Evolutionary conservation across 1,140 invertebrate genomes (phyloP).

Genomic region (Dendroctonus ponderosae): DNA sequence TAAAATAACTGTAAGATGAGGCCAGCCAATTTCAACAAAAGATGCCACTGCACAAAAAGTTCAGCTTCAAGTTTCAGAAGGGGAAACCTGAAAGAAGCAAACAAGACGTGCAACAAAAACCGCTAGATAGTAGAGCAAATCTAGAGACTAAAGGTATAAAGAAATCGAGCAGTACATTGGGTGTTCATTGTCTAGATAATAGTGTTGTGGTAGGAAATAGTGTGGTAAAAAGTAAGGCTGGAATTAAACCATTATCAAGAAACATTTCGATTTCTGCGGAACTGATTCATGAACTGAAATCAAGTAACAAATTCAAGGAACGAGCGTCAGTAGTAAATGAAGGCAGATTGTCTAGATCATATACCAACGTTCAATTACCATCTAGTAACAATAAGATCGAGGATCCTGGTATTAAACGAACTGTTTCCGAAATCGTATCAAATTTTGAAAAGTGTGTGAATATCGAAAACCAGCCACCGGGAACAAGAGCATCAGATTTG

Average conservation of each 20-base stretch:
- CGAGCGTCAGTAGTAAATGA: not conserved
- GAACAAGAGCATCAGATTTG: too few relatives aligned
- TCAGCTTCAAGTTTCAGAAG: constrained; percentile 15
- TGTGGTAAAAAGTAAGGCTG: not conserved
- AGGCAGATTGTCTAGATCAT: constrained; percentile 15
- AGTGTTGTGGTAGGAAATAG: not conserved
- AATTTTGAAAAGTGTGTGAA: constrained; percentile 7
- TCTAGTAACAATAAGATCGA: not conserved
- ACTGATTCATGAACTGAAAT: constrained; percentile 11
- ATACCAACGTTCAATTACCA: not conserved
- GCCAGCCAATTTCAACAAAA: not conserved
- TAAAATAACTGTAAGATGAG: constrained; percentile 1
- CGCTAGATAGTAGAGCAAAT: not conserved
- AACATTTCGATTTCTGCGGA: constrained; percentile 3
- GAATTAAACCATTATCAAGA: not conserved
- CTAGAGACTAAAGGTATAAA: not conserved
- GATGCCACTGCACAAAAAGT: constrained; percentile 18
- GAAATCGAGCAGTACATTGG: too few relatives aligned
- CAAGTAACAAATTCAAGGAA: constrained; percentile 5
- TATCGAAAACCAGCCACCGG: not conserved
- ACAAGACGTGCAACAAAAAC: not conserved
- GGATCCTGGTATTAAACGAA: not conserved
- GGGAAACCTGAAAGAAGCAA: not conserved
- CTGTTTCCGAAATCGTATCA: constrained; percentile 3
- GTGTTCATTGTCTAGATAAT: not conserved